Percentiles rank a stretch among this genome's conserved stretches.
Conservation (phyloP, 2,797 vertebrate species). For the Megaceryle alcyon region DNA sequence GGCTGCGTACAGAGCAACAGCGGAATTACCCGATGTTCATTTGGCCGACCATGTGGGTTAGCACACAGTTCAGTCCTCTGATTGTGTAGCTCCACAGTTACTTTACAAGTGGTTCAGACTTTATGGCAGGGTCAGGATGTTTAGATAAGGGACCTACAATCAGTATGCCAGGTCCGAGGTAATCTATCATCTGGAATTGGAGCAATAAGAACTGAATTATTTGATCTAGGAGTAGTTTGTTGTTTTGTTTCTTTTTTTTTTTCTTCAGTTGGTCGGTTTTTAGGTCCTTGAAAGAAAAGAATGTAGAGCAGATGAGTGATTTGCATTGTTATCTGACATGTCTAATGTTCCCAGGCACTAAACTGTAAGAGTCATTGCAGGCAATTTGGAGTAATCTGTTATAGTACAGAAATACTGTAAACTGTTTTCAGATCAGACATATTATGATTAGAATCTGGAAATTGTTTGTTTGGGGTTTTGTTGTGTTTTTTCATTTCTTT, state of each 20-base stretch:
- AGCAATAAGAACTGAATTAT: background rate
- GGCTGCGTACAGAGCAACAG: background rate
- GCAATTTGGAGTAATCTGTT: background rate
- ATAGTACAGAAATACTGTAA: background rate
- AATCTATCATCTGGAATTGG: background rate
- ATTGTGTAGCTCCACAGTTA: background rate
- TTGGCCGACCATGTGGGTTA: background rate
- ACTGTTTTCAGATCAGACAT: background rate
- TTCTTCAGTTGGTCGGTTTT: background rate
- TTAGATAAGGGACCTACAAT: background rate
- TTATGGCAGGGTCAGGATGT: background rate
- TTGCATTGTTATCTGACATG: background rate
- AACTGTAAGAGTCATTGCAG: background rate
- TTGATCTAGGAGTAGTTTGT: background rate
- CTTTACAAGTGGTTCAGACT: background rate
- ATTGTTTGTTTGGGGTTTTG: background rate
- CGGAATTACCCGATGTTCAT: background rate
- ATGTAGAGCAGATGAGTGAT: background rate
- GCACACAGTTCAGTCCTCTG: background rate
- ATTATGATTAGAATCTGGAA: background rate
- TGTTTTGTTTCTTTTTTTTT: background rate
- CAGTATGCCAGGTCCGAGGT: background rate
- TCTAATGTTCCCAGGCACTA: background rate
- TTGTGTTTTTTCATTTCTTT: background rate
- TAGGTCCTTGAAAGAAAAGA: background rate